Percentiles rank a stretch among this genome's conserved stretches.
phyloP scores from a whole-genome alignment of 2,797 vertebrate genomes.

The Limosa lapponica region DNA sequence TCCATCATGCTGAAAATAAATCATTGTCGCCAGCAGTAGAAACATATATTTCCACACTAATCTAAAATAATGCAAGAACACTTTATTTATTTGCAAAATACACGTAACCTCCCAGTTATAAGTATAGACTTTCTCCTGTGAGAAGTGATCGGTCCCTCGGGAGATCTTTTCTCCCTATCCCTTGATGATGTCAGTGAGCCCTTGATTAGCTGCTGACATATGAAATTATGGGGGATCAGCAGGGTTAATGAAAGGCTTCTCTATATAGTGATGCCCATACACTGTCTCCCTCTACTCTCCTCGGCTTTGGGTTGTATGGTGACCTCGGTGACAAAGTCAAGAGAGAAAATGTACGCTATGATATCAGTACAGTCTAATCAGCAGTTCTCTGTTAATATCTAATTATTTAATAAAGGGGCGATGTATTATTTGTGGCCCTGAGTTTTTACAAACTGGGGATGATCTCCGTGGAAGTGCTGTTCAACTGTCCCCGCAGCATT shows the following conservation, averaged over 20 bases:
- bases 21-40: conserved; percentile 47
- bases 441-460: neutral
- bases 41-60: conserved; percentile 53
- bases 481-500: neutral
- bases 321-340: conserved; percentile 62
- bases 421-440: conserved; percentile 42
- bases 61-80: neutral
- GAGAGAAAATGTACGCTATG: conserved; percentile 36
- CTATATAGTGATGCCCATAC: conserved; percentile 55
- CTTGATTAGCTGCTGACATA: conserved; percentile 78
- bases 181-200: conserved; percentile 78
- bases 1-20: conserved; percentile 21
- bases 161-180: conserved; percentile 62
- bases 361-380: conserved; percentile 34
- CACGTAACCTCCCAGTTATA: neutral
- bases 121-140: conserved; percentile 66
- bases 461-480: neutral
- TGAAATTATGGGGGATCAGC: conserved; percentile 77
- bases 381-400: conserved; percentile 36
- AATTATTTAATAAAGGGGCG: conserved; percentile 62
- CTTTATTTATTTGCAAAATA: conserved; percentile 45
- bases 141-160: conserved; percentile 73
- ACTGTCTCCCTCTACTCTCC: conserved; percentile 31
- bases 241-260: conserved; percentile 81
- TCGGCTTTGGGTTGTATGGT: conserved; percentile 53